Conservation (phyloP, 2,113 vertebrate species). For the Nipponia nippon region DNA sequence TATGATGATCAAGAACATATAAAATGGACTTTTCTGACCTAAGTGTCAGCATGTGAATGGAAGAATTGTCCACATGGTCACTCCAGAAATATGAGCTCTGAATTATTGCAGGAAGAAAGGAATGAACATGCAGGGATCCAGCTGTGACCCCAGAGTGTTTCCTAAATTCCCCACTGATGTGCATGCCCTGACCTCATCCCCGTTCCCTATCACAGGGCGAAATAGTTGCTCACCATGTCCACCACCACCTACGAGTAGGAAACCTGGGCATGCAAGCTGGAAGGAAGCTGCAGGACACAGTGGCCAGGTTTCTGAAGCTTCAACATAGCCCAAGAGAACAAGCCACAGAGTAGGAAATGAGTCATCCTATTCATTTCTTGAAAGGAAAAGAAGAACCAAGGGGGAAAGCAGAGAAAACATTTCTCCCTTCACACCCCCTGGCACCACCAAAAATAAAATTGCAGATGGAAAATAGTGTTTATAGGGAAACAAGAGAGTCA, state of each 20-base stretch:
- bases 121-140: neutral
- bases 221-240: neutral
- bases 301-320: neutral
- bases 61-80: neutral
- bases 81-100: neutral
- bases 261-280: slow-evolving; percentile 1
- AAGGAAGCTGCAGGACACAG: slow-evolving; percentile 3
- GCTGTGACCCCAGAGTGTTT: neutral
- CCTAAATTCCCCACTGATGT: neutral
- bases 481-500: slow-evolving; percentile 40
- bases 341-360: slow-evolving; percentile 14
- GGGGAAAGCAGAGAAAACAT: neutral
- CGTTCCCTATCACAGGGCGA: neutral
- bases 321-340: neutral
- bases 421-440: neutral
- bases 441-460: neutral
- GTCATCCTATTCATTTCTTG: neutral
- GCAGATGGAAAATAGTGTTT: slow-evolving; percentile 13
- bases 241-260: neutral
- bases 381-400: slow-evolving; percentile 22
- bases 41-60: neutral
- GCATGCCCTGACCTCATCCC: neutral
- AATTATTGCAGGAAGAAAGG: neutral
- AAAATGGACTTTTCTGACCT: neutral
- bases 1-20: neutral